Evolutionary conservation across 1,140 invertebrate genomes (phyloP), one percentile per base, ranked within the genome.

Genomic region (Delia radicum): DNA sequence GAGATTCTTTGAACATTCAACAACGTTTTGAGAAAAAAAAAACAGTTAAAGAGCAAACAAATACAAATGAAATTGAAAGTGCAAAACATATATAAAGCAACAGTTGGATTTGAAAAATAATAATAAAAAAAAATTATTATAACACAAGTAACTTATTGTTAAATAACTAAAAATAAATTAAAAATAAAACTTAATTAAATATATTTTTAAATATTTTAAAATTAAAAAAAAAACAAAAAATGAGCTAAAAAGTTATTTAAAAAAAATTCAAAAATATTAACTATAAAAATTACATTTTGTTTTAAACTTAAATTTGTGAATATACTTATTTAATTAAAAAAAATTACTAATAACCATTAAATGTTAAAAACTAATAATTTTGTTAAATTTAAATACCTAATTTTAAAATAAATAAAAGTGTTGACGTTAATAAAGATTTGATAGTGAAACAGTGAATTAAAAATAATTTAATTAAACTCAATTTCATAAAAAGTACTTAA

Each of bases 1-100:
- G 65, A 69, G 65, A 69, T 69, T 33, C 65, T 69, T 69, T 69
- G 65, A 69, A 69, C 29, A 69, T 69, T 69, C n/a, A 69, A 69
- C 65, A 69, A 69, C 65, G 65, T 33, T 33, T 69, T 28, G 33
- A 29, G 29, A 69, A 31, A 37, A 37, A 0, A 12, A 3, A 37
- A 15, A 5, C 18, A 21, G 21, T 18, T 3, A 55, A 18, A 18
- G n/a, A 7, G n/a, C 10, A 55, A 21, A 55, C 48, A 21, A 55
- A 55, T 4, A 21, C n/a, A 55, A 55, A 18, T 21, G 24, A 7
- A 55, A 55, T 3, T 55, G 48, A 55, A 55, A 24, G 48, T 55
- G n/a, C 24, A 21, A 21, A 7, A 18, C 18, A 55, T 5, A 21
- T n/a, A n/a, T n/a, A 18, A 55, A 55, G 48, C 48, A 55, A 55